phyloP scores from a whole-genome alignment of 30 jellyfish, hydroid and myxozoan genomes.

The Aurelia aurita complex sp. Pacific region DNA sequence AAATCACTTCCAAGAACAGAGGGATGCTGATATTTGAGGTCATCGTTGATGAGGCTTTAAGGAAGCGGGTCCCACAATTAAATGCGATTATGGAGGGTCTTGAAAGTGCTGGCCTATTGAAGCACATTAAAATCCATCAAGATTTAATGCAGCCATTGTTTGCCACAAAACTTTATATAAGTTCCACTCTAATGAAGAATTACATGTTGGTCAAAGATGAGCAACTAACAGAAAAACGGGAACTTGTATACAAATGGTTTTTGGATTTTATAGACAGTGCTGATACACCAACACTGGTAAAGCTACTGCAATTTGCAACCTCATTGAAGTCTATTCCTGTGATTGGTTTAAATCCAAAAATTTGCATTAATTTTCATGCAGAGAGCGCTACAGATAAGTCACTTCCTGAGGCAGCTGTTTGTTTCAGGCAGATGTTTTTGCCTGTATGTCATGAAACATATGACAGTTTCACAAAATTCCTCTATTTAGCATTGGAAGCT shows the following conservation, averaged over 20 bases:
- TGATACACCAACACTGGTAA: background rate
- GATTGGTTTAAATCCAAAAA: background rate
- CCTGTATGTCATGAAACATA: background rate
- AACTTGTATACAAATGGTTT: background rate
- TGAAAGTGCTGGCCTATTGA: background rate
- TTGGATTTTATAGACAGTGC: background rate
- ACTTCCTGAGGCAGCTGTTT: conserved; percentile 8
- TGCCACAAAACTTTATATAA: background rate
- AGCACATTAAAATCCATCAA: background rate
- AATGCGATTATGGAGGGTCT: conserved; percentile 14
- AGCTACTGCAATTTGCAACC: background rate
- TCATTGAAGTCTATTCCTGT: background rate
- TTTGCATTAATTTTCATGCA: background rate
- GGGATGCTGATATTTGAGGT: conserved; percentile 8
- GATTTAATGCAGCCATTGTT: conserved; percentile 8
- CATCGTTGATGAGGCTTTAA: conserved; percentile 17
- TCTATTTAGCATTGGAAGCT: background rate
- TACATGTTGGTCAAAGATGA: background rate
- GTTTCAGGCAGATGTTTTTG: background rate
- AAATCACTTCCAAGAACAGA: no score
- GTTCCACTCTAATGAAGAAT: background rate
- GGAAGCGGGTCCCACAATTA: background rate
- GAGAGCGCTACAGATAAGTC: background rate
- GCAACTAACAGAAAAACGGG: background rate
- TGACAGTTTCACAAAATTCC: background rate